Percentiles rank a stretch among this genome's conserved stretches.
phyloP scores from a whole-genome alignment of 2,888 invertebrate genomes.

The Dexiosoma caninum region DNA sequence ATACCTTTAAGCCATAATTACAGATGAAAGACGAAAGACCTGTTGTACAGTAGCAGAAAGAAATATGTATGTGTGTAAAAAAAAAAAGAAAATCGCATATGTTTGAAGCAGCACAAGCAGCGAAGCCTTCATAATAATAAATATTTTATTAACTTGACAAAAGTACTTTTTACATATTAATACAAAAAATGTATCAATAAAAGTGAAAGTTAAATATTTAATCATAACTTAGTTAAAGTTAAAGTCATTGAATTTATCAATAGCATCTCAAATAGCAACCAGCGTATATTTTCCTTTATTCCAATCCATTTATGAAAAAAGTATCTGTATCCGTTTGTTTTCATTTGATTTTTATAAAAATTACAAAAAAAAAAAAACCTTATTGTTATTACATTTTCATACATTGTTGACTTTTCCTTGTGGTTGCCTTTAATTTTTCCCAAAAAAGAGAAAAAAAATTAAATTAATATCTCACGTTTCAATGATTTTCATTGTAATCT shows the following conservation, averaged over 20 bases:
- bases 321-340: neutral
- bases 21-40: slow-evolving; percentile 10
- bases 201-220: slow-evolving; percentile 65
- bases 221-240: slow-evolving; percentile 36
- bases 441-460: neutral
- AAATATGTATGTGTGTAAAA: no score
- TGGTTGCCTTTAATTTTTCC: slow-evolving; percentile 9
- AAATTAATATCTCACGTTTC: slow-evolving; percentile 63
- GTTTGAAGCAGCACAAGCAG: neutral
- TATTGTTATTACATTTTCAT: slow-evolving; percentile 19
- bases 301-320: neutral
- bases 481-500: slow-evolving; percentile 62
- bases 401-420: slow-evolving; percentile 39
- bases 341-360: slow-evolving; percentile 10
- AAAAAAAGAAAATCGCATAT: neutral
- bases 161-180: slow-evolving; percentile 10
- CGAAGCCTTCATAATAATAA: neutral
- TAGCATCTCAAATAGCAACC: neutral
- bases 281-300: slow-evolving; percentile 4
- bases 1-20: slow-evolving; percentile 58
- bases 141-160: slow-evolving; percentile 44
- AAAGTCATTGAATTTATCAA: slow-evolving; percentile 33
- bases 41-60: slow-evolving; percentile 8
- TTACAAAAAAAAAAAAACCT: slow-evolving; percentile 4
- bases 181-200: slow-evolving; percentile 58